phyloP scores from a whole-genome alignment of 1,140 invertebrate genomes.

The Sipha flava region DNA sequence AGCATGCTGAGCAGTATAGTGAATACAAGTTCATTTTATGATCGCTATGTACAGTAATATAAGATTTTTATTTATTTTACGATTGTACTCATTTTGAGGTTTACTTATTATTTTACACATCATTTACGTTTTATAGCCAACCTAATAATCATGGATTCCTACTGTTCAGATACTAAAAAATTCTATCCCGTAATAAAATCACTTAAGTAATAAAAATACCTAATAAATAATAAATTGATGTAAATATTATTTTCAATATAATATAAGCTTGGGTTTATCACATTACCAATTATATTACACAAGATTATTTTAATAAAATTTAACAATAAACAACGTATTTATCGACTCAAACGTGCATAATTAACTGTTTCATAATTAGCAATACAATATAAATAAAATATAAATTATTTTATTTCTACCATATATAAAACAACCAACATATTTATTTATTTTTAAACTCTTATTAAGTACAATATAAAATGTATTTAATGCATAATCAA shows the following conservation, averaged over 20 bases:
- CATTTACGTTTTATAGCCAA: conserved; percentile 2
- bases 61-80: neutral
- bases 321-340: no score
- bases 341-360: no score
- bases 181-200: neutral
- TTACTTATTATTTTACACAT: neutral
- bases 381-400: no score
- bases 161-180: neutral
- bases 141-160: neutral
- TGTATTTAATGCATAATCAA: no score
- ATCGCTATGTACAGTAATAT: neutral
- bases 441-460: no score
- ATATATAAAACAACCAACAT: no score
- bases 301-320: no score
- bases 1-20: neutral
- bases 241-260: neutral
- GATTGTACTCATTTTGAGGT: neutral
- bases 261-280: neutral
- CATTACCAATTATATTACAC: neutral
- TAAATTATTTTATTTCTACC: no score
- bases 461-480: no score
- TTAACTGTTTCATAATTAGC: no score
- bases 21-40: conserved; percentile 4
- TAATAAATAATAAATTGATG: neutral
- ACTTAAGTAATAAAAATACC: neutral